Base-by-base conservation (phyloP, 2,113 vertebrate genomes). In the Carassius auratus region DNA sequence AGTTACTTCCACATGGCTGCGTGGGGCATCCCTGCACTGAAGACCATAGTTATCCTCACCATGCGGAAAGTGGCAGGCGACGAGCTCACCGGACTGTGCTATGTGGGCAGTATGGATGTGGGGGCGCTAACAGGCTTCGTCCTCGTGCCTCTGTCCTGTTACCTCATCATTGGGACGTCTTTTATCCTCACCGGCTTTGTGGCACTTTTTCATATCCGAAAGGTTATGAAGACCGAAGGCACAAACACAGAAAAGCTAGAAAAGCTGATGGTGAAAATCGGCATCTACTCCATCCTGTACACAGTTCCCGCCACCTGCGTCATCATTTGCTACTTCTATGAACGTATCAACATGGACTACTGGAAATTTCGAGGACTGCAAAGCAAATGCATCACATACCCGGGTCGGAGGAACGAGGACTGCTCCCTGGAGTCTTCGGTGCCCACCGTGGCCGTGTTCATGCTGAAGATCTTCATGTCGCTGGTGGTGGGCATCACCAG, bases 391-490 rank as follows among this genome's bases (percentile, higher is more conserved):
- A 90, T 91, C n/a, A 86, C 92, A 1, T 92, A 93, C 42, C 93
- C 93, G 0, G 95, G 96, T 6, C 94, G 94, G 33, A 93, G 93
- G 19, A 93, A 93, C 0, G 89, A 92, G 84, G 95, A 97, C 94
- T 99, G 98, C 93, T 96, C 96, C 0, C 90, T 99, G 91, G 95
- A 93, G 21, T 89, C 93, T 75, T 99, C 98, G 0, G 96, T 99
- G 88, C 98, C 98, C 84, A 97, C 97, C 0, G 96, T 99, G 91
- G 97, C 97, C 0, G 93, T 99, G 88, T 99, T 99, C 90, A 98
- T 99, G 97, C 95, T 99, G n/a, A 99, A 99, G 93, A 99, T 98
- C 93, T 98, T 99, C 93, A 99, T 99, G 98, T 99, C 98, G 0
- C 93, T 99, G 91, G 98, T 98, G 92, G 98, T 99, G 71, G 98